Evolutionary conservation across 2,888 invertebrate genomes (phyloP).

Genomic region (Branchellion lobata): DNA sequence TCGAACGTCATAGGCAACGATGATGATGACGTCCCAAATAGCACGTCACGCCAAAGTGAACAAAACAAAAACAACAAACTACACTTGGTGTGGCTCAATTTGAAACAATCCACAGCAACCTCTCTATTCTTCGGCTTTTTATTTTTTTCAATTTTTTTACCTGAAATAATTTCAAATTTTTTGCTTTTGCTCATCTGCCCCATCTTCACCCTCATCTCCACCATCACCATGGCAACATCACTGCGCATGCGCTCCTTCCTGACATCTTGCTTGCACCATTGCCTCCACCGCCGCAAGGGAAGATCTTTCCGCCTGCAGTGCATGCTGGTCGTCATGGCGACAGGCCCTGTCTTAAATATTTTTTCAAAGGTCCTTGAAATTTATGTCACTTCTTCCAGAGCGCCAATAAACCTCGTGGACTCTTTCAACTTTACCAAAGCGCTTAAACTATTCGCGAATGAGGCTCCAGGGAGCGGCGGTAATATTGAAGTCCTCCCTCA

Average conservation of each 20-base stretch:
- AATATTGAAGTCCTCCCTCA: background rate
- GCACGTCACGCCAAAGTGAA: background rate
- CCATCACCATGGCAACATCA: background rate
- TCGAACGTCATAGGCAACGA: background rate
- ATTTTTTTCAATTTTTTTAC: background rate
- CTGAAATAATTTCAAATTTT: background rate
- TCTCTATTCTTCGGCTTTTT: background rate
- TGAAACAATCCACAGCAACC: background rate
- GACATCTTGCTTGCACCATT: background rate
- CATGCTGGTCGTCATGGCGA: background rate
- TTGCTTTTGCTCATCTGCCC: background rate
- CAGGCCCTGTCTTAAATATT: background rate
- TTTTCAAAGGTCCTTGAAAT: background rate
- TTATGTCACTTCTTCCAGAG: background rate
- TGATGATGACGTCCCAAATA: background rate
- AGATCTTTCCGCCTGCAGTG: background rate
- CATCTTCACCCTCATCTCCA: background rate
- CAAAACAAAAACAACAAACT: background rate
- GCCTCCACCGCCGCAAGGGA: background rate
- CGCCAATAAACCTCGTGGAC: background rate
- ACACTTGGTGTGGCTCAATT: too few relatives aligned
- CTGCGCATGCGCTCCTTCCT: background rate
- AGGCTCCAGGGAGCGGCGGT: background rate
- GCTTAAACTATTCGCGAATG: background rate
- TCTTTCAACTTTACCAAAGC: constrained; percentile 1